Evolutionary conservation across 2,888 invertebrate species (phyloP).

Genomic region (Apodemia mormo): DNA sequence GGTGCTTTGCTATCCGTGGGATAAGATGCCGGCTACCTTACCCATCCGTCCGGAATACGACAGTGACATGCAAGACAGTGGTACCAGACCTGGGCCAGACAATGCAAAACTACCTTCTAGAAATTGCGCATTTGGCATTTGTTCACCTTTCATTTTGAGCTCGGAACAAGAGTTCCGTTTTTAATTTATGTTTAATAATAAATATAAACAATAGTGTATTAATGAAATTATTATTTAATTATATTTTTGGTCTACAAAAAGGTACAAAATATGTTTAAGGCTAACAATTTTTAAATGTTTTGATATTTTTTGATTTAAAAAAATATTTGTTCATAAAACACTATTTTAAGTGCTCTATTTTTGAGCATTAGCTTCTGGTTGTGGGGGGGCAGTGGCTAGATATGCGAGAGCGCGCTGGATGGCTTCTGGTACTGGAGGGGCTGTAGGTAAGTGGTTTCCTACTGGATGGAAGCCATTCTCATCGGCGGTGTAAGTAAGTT

Average conservation of each 20-base stretch:
- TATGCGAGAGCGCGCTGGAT: slow-evolving; percentile 85
- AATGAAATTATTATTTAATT: slow-evolving; percentile 21
- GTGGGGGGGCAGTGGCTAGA: slow-evolving; percentile 83
- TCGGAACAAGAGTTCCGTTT: too few species aligned
- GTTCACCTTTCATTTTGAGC: too few species aligned
- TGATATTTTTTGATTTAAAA: background rate
- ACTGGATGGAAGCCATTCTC: slow-evolving; percentile 87
- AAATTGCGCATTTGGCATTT: too few species aligned
- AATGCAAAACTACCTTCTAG: too few species aligned
- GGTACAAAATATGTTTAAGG: slow-evolving; percentile 30
- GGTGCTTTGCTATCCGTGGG: too few species aligned
- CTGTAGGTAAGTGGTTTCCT: slow-evolving; percentile 83
- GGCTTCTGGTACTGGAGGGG: slow-evolving; percentile 87
- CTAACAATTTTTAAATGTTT: slow-evolving; percentile 15
- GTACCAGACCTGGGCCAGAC: too few species aligned
- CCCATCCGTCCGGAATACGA: too few species aligned
- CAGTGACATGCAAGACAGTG: too few species aligned
- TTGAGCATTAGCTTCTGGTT: slow-evolving; percentile 42
- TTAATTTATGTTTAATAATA: background rate
- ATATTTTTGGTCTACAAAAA: slow-evolving; percentile 34
- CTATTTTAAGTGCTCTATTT: slow-evolving; percentile 30
- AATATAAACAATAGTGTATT: background rate
- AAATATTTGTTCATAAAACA: background rate
- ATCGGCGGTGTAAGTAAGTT: slow-evolving; percentile 85
- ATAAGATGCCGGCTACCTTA: too few species aligned